Evolutionary conservation across 2,888 invertebrate species (phyloP).

Genomic region (Rhagonycha fulva): DNA sequence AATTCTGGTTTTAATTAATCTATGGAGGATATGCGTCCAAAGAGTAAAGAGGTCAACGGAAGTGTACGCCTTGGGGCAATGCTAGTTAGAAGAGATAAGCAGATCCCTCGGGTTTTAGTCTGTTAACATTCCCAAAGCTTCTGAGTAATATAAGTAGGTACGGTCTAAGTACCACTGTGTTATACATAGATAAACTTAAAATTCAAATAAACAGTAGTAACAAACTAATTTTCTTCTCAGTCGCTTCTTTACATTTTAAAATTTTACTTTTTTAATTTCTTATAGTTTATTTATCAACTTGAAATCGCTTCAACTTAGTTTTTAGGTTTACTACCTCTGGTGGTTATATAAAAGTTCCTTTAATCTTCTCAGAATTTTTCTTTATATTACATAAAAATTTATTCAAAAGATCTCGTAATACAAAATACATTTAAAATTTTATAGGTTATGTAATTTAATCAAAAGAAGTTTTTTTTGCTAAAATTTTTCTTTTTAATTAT

Average conservation of each 20-base stretch:
- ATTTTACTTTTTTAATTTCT: conserved; percentile 1
- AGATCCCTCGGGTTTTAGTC: conserved; percentile 30
- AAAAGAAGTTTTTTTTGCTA: not conserved
- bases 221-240: conserved; percentile 3
- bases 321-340: not conserved
- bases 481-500: not conserved
- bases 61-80: conserved; percentile 22
- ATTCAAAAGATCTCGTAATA: not conserved
- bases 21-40: conserved; percentile 18
- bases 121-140: conserved; percentile 31
- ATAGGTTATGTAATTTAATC: not conserved
- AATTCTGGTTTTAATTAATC: conserved; percentile 24
- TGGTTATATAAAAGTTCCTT: not conserved
- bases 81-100: conserved; percentile 30
- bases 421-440: not conserved
- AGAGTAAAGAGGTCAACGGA: conserved; percentile 27
- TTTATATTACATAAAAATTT: not conserved
- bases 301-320: not conserved
- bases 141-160: conserved; percentile 14
- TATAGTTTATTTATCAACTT: conserved; percentile 7
- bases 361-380: not conserved
- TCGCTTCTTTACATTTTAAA: not conserved
- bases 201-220: conserved; percentile 5
- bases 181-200: conserved; percentile 10
- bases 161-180: conserved; percentile 5